Evolutionary conservation across 1,140 invertebrate species (phyloP).

Genomic region (Phthorimaea operculella): DNA sequence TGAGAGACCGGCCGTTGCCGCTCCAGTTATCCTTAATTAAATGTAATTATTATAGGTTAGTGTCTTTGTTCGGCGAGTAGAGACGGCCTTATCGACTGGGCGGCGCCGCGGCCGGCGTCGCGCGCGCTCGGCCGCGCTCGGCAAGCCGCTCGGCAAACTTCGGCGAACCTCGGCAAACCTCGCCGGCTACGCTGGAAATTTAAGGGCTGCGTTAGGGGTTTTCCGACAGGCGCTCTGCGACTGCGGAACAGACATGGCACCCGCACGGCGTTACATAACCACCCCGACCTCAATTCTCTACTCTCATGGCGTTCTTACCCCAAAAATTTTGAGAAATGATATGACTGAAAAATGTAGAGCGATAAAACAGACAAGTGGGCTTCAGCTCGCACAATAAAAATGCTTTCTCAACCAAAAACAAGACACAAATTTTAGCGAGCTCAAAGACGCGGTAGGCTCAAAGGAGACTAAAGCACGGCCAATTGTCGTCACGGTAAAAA

Average conservation of each 20-base stretch:
- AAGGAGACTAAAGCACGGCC: slow-evolving; percentile 28
- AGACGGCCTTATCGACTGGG: slow-evolving; percentile 69
- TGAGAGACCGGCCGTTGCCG: slow-evolving; percentile 20
- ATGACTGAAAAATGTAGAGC: too few species aligned
- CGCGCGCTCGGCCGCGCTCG: slow-evolving; percentile 42
- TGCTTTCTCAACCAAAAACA: neutral
- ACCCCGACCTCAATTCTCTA: slow-evolving; percentile 10
- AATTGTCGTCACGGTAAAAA: slow-evolving; percentile 39
- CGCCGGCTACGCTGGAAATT: slow-evolving; percentile 40
- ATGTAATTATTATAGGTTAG: slow-evolving; percentile 67
- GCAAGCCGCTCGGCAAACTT: slow-evolving; percentile 28
- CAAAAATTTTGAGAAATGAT: too few species aligned
- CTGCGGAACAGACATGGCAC: slow-evolving; percentile 20
- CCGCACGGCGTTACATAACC: slow-evolving; percentile 31
- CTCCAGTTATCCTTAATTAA: slow-evolving; percentile 61
- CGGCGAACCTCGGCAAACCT: slow-evolving; percentile 36
- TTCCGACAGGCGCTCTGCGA: slow-evolving; percentile 26
- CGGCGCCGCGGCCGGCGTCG: slow-evolving; percentile 51
- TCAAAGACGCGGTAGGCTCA: slow-evolving; percentile 24
- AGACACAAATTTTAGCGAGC: neutral
- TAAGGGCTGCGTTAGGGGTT: slow-evolving; percentile 55
- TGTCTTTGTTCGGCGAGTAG: slow-evolving; percentile 63
- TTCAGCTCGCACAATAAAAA: neutral
- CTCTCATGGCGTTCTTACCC: neutral
- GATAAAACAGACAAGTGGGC: neutral